phyloP scores from a whole-genome alignment of 2,888 invertebrate species.

The Opisthograptis luteolata region DNA sequence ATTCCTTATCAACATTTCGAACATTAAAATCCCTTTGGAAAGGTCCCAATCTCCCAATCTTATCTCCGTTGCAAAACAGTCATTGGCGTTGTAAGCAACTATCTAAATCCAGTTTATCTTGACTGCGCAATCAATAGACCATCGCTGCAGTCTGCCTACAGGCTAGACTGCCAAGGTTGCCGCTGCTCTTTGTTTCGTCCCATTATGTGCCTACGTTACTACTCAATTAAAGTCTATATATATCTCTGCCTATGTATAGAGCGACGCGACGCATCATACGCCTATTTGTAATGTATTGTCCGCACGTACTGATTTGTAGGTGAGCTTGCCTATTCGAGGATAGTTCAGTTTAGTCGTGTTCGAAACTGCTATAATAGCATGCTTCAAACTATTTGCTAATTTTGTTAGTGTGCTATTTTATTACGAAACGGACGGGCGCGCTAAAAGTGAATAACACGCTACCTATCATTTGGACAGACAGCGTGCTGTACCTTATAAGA shows the following conservation, averaged over 20 bases:
- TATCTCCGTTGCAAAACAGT: constrained; percentile 1
- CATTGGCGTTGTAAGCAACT: neutral
- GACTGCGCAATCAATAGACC: constrained; percentile 21
- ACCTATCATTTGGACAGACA: no score
- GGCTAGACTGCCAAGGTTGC: constrained; percentile 38
- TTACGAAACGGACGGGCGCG: no score
- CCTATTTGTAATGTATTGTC: constrained; percentile 13
- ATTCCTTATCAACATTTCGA: no score
- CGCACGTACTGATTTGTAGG: neutral
- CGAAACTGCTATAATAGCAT: no score
- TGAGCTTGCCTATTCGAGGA: constrained; percentile 4
- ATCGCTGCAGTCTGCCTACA: constrained; percentile 32
- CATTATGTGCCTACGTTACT: constrained; percentile 22
- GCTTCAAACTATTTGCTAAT: no score
- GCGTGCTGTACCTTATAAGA: no score
- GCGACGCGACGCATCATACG: neutral
- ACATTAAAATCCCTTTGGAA: neutral
- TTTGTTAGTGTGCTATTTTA: no score
- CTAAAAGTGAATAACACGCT: no score
- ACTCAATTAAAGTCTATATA: constrained; percentile 9
- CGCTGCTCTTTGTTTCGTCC: constrained; percentile 28
- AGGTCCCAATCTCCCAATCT: constrained; percentile 11
- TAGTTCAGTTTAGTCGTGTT: no score
- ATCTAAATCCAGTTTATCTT: constrained; percentile 13
- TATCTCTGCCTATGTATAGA: constrained; percentile 9